Percentiles rank a stretch among this genome's conserved stretches.
Evolutionary conservation across 1,140 invertebrate genomes (phyloP).

Genomic region (Medauroidea extradentata): DNA sequence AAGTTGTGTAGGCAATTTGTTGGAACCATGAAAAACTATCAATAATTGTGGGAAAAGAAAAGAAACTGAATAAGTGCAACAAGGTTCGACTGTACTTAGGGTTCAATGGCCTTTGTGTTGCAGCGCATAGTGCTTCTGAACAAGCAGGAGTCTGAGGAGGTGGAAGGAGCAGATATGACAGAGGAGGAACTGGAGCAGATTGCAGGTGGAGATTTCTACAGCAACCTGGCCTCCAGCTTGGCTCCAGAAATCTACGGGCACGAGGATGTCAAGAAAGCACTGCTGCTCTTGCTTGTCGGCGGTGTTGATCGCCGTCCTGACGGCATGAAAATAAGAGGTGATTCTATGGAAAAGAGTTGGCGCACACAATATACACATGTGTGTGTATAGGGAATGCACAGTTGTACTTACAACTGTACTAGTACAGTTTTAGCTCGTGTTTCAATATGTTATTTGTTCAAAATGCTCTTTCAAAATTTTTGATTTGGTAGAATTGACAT

Average conservation of each 20-base stretch:
- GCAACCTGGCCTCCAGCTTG: conserved; percentile 85
- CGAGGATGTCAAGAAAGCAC: conserved; percentile 96
- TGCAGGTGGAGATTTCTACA: conserved; percentile 71
- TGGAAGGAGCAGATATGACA: conserved; percentile 65
- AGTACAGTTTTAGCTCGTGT: too few species aligned
- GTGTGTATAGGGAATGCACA: too few species aligned
- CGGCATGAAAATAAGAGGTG: conserved; percentile 77
- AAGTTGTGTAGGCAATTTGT: too few species aligned
- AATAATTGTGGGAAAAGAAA: not conserved
- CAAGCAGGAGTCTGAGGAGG: conserved; percentile 75
- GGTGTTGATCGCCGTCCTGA: conserved; percentile 86
- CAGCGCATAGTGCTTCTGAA: conserved; percentile 71
- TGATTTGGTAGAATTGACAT: too few species aligned
- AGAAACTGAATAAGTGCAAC: not conserved
- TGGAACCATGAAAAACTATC: not conserved
- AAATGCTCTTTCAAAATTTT: too few species aligned
- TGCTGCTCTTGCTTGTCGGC: conserved; percentile 90
- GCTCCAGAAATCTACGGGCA: conserved; percentile 99
- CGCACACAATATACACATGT: not conserved
- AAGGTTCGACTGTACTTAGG: not conserved
- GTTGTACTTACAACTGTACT: too few species aligned
- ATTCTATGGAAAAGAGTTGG: conserved; percentile 5
- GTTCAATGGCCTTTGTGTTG: conserved; percentile 16
- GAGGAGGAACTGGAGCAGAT: conserved; percentile 74
- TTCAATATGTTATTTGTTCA: too few species aligned